Base-by-base conservation (phyloP, 2,888 invertebrate species). In the Andrena marginata region DNA sequence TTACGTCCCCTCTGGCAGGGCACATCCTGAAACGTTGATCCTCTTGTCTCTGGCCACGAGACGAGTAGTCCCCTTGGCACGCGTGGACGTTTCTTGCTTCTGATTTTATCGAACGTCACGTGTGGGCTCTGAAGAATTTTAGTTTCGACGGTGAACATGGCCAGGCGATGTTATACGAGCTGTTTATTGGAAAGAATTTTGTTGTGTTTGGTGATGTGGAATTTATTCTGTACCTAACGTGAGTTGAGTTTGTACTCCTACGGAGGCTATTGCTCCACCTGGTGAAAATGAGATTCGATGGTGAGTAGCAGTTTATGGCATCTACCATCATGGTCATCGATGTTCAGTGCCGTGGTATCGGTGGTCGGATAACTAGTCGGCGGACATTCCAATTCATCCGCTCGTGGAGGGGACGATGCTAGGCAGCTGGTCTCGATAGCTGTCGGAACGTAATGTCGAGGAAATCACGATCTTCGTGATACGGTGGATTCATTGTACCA, bases 321-420 rank as follows among this genome's bases (percentile, higher is more conserved):
- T 35, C 54, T 67, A 56, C 69, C 65, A 69, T 68, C 71, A 35
- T 77, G 48, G 77, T 62, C 79, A 78, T 73, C 75, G 87, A 88
- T 84, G 87, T 88, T 87, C 88, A 83, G 88, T 86, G 87, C 79
- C 86, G 84, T 86, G 88, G 85, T 85, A 89, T 88, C 87, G 81
- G 54, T 81, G 87, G 76, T 86, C 85, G 88, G 89, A 88, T 89
- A 90, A 88, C 89, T 89, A 85, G 90, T 87, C 85, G 86, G 89
- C 85, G 89, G 88, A 89, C 90, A 92, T 91, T 92, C 91, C 91
- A 87, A 90, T 89, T 92, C 89, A 89, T 92, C 87, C 89, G 89
- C 82, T 90, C 87, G 88, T 86, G 85, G 85, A 88, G 86, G 78
- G 87, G 77, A 29, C 60, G 65, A 8, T 65, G 81, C 81, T 85